Percentiles rank a stretch among this genome's conserved stretches.
Evolutionary conservation across 2,797 vertebrate genomes (phyloP).

Genomic region (Coendou prehensilis): DNA sequence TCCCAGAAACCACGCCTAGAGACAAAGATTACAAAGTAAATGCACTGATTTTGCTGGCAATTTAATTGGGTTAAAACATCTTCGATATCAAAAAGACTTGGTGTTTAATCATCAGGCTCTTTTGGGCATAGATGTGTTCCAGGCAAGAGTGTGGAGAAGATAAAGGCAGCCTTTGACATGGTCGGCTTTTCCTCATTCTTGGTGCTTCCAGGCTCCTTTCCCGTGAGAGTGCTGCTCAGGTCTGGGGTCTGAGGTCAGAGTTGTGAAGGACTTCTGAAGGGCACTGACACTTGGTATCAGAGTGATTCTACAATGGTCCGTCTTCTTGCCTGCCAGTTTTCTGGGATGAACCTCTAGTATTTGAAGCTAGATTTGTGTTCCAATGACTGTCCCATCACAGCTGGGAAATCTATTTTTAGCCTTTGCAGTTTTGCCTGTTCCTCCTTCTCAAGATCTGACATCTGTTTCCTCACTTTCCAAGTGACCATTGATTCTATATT

Average conservation of each 20-base stretch:
- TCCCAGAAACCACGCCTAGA: slow-evolving; percentile 5
- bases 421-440: neutral
- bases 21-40: slow-evolving; percentile 48
- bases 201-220: neutral
- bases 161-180: neutral
- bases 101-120: neutral
- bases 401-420: neutral
- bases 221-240: neutral
- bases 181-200: accelerated
- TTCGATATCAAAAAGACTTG: slow-evolving; percentile 24
- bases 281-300: neutral
- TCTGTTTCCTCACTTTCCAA: neutral
- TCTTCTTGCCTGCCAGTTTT: neutral
- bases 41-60: neutral
- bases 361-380: neutral
- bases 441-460: neutral
- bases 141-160: neutral
- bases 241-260: neutral
- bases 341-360: too few species aligned
- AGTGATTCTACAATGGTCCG: neutral
- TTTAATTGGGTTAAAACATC: slow-evolving; percentile 45
- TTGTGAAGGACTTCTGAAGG: neutral
- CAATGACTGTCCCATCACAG: accelerated
- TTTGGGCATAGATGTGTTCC: too few species aligned
- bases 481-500: neutral